A percentile compares a stretch with the other conserved stretches of the same genome.
Evolutionary conservation across 2,113 vertebrate species (phyloP).

Genomic region (Sphaerodactylus townsendi): DNA sequence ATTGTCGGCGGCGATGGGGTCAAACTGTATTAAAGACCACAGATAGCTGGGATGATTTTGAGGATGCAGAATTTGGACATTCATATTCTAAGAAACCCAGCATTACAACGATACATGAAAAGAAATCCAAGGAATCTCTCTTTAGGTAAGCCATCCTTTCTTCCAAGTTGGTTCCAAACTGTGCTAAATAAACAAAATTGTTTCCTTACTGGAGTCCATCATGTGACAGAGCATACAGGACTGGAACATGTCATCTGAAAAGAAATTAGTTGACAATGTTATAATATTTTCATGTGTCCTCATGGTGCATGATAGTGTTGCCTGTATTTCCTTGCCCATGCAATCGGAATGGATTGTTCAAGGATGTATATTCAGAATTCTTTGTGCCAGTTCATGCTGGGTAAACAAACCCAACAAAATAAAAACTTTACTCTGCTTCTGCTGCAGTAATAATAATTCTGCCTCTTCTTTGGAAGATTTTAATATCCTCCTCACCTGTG

Average conservation of each 20-base stretch:
- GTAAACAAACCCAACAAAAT: not conserved
- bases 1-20: conserved; percentile 89
- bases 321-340: not conserved
- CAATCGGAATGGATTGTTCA: not conserved
- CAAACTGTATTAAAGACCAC: conserved; percentile 80
- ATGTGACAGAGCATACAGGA: not conserved
- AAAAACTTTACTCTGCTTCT: too few species aligned
- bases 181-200: not conserved
- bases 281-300: not conserved
- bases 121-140: conserved; percentile 73
- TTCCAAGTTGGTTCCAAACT: not conserved
- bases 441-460: not conserved
- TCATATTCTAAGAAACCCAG: conserved; percentile 90
- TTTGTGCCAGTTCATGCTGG: not conserved
- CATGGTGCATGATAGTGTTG: too few species aligned
- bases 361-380: not conserved
- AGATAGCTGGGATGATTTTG: conserved; percentile 88
- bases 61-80: conserved; percentile 79
- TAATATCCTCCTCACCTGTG: not conserved
- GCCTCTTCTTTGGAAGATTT: not conserved
- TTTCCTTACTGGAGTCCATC: not conserved
- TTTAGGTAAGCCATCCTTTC: conserved; percentile 64
- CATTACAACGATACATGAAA: conserved; percentile 79
- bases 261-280: not conserved
- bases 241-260: not conserved